Conservation (phyloP, 2,888 invertebrate genomes). For the Crossocerus cetratus region DNA sequence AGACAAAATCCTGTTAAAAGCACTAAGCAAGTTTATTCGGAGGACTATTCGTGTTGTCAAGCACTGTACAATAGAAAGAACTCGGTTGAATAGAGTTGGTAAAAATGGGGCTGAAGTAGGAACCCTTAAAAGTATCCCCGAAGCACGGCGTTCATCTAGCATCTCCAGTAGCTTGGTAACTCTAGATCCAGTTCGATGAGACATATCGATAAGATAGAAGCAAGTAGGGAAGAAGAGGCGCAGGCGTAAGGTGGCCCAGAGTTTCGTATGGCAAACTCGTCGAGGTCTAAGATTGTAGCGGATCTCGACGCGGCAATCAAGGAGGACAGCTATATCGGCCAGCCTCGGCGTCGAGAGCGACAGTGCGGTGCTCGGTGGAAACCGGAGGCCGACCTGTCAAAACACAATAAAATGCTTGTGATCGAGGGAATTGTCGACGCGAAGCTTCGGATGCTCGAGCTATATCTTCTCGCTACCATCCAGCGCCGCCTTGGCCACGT, state of each 20-base stretch:
- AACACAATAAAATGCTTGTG: slow-evolving; percentile 72
- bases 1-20: too few relatives aligned
- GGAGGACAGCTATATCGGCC: slow-evolving; percentile 19
- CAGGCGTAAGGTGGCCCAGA: slow-evolving; percentile 16
- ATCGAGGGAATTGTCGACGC: slow-evolving; percentile 51
- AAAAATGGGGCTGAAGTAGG: neutral
- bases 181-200: slow-evolving; percentile 64
- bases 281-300: slow-evolving; percentile 39
- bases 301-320: neutral
- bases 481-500: neutral
- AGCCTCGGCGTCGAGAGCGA: slow-evolving; percentile 21
- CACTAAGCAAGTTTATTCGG: too few relatives aligned
- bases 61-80: neutral
- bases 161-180: slow-evolving; percentile 53
- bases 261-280: slow-evolving; percentile 31
- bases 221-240: slow-evolving; percentile 21
- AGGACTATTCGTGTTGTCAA: too few relatives aligned
- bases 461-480: slow-evolving; percentile 12
- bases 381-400: slow-evolving; percentile 66
- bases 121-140: slow-evolving; percentile 15
- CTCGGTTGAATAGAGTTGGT: neutral
- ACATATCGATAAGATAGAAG: slow-evolving; percentile 43
- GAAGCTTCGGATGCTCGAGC: slow-evolving; percentile 12
- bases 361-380: slow-evolving; percentile 51
- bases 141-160: slow-evolving; percentile 27